A percentile compares a stretch with the other conserved stretches of the same genome.
These are phyloP conservation scores for Lipophrys pholis DNA, from an alignment of 2,113 vertebrate genomes.

Conservation along the genomic window DNA sequence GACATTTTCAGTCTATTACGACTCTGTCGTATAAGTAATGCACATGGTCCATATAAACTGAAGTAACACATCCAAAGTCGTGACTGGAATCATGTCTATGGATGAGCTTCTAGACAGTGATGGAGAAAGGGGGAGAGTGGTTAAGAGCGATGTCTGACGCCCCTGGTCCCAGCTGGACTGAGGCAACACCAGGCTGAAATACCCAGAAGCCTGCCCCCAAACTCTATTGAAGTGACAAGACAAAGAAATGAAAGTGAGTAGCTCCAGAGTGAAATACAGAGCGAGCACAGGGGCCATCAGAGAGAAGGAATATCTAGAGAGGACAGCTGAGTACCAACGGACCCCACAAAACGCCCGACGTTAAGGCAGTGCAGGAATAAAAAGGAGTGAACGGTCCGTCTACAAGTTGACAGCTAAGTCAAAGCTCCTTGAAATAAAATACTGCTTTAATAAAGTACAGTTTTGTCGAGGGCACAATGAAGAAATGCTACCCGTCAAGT, in stretches of 20 bases:
- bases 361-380: background rate
- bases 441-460: slow-evolving; percentile 14
- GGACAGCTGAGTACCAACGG: slow-evolving; percentile 14
- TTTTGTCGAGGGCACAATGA: slow-evolving; percentile 26
- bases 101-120: slow-evolving; percentile 2
- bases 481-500: slow-evolving; percentile 51
- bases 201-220: slow-evolving; percentile 13
- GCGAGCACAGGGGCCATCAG: background rate
- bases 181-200: slow-evolving; percentile 3
- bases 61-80: background rate
- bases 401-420: slow-evolving; percentile 12
- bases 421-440: slow-evolving; percentile 26
- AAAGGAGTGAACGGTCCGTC: background rate
- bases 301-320: slow-evolving; percentile 27
- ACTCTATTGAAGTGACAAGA: slow-evolving; percentile 36
- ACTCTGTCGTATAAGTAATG: too few relatives aligned
- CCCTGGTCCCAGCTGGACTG: slow-evolving; percentile 37
- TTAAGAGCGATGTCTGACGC: background rate
- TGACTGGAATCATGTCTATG: too few relatives aligned
- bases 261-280: slow-evolving; percentile 33
- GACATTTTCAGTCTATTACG: too few relatives aligned
- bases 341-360: slow-evolving; percentile 9
- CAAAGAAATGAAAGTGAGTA: slow-evolving; percentile 6
- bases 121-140: background rate
- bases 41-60: too few relatives aligned